A percentile compares a stretch with the other conserved stretches of the same genome.
Evolutionary conservation across 2,888 invertebrate species (phyloP).

Genomic region (Torymus auratus): DNA sequence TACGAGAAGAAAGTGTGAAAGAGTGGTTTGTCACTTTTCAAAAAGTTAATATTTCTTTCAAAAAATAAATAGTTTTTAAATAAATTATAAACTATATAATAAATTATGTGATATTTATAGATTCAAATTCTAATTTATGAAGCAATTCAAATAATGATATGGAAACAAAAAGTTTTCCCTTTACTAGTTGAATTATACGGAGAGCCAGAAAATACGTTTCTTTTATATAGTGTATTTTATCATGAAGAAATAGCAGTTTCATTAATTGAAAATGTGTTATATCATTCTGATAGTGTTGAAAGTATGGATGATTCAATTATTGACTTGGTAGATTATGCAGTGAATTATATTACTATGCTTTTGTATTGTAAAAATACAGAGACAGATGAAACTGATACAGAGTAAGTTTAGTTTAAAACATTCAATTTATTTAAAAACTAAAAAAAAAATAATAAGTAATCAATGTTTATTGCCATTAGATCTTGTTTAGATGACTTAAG

Average conservation of each 20-base stretch:
- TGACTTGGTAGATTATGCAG: slow-evolving; percentile 90
- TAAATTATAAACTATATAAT: slow-evolving; percentile 7
- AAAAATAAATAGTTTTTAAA: slow-evolving; percentile 23
- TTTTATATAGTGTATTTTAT: slow-evolving; percentile 88
- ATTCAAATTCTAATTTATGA: slow-evolving; percentile 87
- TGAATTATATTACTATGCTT: slow-evolving; percentile 82
- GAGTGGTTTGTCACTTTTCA: slow-evolving; percentile 87
- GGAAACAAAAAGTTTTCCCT: slow-evolving; percentile 90
- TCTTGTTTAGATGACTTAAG: slow-evolving; percentile 80
- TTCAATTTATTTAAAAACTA: slow-evolving; percentile 12
- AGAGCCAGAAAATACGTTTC: slow-evolving; percentile 84
- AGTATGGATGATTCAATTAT: slow-evolving; percentile 86
- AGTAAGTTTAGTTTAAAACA: slow-evolving; percentile 60
- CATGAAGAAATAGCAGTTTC: slow-evolving; percentile 90
- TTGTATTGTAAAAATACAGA: slow-evolving; percentile 70
- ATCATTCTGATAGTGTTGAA: slow-evolving; percentile 88
- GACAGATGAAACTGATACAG: slow-evolving; percentile 55
- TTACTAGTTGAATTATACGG: slow-evolving; percentile 84
- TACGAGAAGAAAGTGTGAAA: slow-evolving; percentile 90
- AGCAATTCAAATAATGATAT: slow-evolving; percentile 88
- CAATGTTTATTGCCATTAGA: slow-evolving; percentile 58
- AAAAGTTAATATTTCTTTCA: slow-evolving; percentile 79
- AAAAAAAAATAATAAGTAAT: slow-evolving; percentile 13
- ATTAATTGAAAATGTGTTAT: slow-evolving; percentile 89
- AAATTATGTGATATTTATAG: slow-evolving; percentile 73